phyloP scores from a whole-genome alignment of 2,113 vertebrate species.

The Platysteira castanea region DNA sequence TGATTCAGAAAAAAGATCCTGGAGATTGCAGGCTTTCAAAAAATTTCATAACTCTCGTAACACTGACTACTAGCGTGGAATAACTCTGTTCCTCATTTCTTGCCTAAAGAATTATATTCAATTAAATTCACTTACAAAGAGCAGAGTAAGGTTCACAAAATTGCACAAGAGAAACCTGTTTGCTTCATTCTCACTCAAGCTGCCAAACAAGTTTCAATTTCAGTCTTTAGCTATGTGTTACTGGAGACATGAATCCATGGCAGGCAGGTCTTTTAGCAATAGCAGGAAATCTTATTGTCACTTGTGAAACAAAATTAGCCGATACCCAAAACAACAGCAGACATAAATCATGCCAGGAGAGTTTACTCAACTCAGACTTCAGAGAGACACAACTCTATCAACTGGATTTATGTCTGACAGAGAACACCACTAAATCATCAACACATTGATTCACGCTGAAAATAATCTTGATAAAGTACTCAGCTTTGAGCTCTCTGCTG shows the following conservation, averaged over 20 bases:
- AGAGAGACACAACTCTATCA: neutral
- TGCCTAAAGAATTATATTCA: neutral
- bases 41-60: neutral
- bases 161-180: slow-evolving; percentile 33
- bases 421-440: neutral
- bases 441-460: neutral
- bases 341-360: neutral
- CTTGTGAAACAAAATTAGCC: neutral
- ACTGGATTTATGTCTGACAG: neutral
- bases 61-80: neutral
- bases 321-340: neutral
- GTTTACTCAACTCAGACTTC: neutral
- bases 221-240: neutral
- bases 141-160: neutral
- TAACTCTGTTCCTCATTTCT: neutral
- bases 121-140: slow-evolving; percentile 20
- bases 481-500: neutral
- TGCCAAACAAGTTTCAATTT: neutral
- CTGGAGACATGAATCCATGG: neutral
- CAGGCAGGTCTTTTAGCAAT: neutral
- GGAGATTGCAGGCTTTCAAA: slow-evolving; percentile 18
- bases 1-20: slow-evolving; percentile 31
- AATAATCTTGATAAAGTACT: neutral
- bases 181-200: neutral
- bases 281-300: neutral